These are phyloP conservation scores for Margarornis squamiger DNA, from an alignment of 2,797 vertebrate genomes.

Conservation along the genomic window DNA sequence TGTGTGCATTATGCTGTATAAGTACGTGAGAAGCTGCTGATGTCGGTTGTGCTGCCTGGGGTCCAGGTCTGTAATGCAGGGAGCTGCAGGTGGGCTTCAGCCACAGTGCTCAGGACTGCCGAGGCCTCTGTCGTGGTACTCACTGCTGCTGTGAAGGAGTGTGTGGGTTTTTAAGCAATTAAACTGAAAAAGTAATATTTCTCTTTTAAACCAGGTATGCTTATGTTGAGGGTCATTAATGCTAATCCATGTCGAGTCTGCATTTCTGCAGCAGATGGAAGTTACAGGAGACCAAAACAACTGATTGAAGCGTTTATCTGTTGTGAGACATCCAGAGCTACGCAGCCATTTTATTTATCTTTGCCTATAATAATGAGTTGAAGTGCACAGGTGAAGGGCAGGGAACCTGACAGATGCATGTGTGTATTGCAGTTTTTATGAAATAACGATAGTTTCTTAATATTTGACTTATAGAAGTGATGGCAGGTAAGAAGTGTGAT, in stretches of 20 bases:
- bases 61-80: background rate
- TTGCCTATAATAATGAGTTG: background rate
- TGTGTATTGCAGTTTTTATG: background rate
- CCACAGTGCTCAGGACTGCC: background rate
- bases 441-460: background rate
- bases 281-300: background rate
- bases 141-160: background rate
- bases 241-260: background rate
- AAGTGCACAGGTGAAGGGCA: background rate
- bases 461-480: background rate
- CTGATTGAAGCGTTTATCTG: background rate
- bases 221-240: background rate
- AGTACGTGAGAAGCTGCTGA: background rate
- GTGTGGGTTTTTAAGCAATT: background rate
- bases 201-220: background rate
- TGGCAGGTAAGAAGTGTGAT: background rate
- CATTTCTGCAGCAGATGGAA: background rate
- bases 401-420: accelerated
- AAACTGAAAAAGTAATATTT: background rate
- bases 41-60: background rate
- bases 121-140: background rate
- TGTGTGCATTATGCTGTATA: background rate
- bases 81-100: background rate
- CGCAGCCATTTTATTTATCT: background rate
- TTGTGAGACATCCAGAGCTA: background rate